A percentile compares a stretch with the other conserved stretches of the same genome.
phyloP scores from a whole-genome alignment of 2,888 invertebrate species.

The Eucriotettix oculatus region DNA sequence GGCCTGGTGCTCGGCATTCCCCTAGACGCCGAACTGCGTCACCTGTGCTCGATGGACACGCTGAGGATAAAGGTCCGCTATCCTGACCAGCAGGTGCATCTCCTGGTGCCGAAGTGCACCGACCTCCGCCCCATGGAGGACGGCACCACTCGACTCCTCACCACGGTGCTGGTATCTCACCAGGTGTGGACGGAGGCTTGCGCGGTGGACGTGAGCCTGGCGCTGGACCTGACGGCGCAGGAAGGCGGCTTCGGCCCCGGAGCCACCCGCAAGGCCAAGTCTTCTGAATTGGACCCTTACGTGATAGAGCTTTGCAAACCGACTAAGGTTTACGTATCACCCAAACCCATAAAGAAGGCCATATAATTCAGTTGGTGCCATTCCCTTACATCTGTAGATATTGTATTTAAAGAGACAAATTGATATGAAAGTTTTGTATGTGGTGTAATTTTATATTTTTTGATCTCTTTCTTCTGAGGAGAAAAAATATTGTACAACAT shows the following conservation, averaged over 20 bases:
- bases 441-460: too few species aligned
- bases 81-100: constrained; percentile 78
- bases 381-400: too few species aligned
- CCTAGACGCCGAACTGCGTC: constrained; percentile 70
- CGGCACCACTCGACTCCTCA: constrained; percentile 41
- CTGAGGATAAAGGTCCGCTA: constrained; percentile 63
- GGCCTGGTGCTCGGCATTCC: constrained; percentile 78
- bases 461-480: too few species aligned
- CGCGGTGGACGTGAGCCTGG: constrained; percentile 71
- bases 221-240: constrained; percentile 52
- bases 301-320: constrained; percentile 71
- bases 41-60: constrained; percentile 54
- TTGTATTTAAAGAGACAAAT: too few species aligned
- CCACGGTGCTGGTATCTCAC: constrained; percentile 77
- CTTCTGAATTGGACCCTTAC: constrained; percentile 31
- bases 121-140: constrained; percentile 50
- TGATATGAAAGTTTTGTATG: too few species aligned
- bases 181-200: constrained; percentile 87
- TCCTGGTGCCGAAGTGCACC: constrained; percentile 59
- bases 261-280: not conserved
- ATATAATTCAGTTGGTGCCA: constrained; percentile 28
- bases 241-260: constrained; percentile 19
- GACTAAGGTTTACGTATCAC: constrained; percentile 70
- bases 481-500: too few species aligned
- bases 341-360: constrained; percentile 73